Percentiles rank a stretch among this genome's conserved stretches.
Conservation (phyloP, 2,888 invertebrate species). For the Hedychridium roseum region DNA sequence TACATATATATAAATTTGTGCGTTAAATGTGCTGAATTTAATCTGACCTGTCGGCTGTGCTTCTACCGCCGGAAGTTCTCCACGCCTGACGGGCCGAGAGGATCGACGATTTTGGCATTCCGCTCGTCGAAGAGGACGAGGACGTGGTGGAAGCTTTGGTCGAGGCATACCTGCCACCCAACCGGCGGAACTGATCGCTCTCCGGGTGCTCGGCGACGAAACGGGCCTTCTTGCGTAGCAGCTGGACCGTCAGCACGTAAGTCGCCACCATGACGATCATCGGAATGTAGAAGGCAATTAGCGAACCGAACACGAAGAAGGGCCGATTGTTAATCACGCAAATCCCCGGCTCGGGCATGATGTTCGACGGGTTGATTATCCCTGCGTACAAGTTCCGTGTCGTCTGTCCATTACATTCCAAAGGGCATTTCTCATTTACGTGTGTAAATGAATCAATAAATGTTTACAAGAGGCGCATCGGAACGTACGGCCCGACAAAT, state of each 20-base stretch:
- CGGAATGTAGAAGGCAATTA: conserved; percentile 94
- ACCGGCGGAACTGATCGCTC: conserved; percentile 67
- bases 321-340: conserved; percentile 87
- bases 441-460: too few relatives aligned
- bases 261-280: conserved; percentile 95
- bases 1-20: too few relatives aligned
- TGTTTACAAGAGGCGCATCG: too few relatives aligned
- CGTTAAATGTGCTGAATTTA: conserved; percentile 1
- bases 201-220: conserved; percentile 75
- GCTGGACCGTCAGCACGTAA: conserved; percentile 87
- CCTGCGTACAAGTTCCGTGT: too few relatives aligned
- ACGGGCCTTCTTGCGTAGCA: conserved; percentile 81
- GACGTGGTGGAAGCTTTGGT: conserved; percentile 37
- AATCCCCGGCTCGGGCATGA: conserved; percentile 79
- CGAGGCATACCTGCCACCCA: conserved; percentile 62
- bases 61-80: conserved; percentile 61
- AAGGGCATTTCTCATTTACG: too few relatives aligned
- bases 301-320: conserved; percentile 90
- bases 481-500: too few relatives aligned
- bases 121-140: conserved; percentile 23
- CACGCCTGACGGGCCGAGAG: conserved; percentile 47
- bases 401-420: too few relatives aligned
- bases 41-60: not conserved
- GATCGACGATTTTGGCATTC: conserved; percentile 23
- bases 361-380: conserved; percentile 77